Conservation (phyloP, 1,140 invertebrate species). For the Elymnias hypermnestra region DNA sequence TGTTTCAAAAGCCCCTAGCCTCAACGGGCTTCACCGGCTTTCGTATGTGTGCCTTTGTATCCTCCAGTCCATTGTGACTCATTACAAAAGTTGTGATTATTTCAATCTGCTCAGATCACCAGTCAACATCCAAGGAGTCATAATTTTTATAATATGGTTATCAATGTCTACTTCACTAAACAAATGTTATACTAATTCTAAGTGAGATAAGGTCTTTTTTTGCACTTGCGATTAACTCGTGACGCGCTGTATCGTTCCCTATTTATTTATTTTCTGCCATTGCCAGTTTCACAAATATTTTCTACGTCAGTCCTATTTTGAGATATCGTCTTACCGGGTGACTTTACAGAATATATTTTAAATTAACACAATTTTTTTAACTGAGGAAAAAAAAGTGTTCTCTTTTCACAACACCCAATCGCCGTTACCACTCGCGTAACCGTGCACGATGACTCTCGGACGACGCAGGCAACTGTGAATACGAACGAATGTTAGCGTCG, state of each 20-base stretch:
- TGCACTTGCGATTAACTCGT: conserved; percentile 20
- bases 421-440: conserved; percentile 64
- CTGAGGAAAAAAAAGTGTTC: conserved; percentile 43
- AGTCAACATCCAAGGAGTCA: conserved; percentile 40
- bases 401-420: conserved; percentile 58
- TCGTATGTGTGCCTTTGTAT: conserved; percentile 42
- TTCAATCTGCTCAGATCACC: conserved; percentile 32
- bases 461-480: conserved; percentile 64
- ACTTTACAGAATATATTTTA: too few relatives aligned
- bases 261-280: conserved; percentile 71
- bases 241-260: conserved; percentile 47
- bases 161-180: conserved; percentile 23
- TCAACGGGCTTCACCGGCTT: conserved; percentile 56
- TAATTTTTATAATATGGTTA: conserved; percentile 59
- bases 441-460: conserved; percentile 63
- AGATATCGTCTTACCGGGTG: too few relatives aligned
- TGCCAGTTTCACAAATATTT: conserved; percentile 32
- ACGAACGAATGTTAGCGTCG: conserved; percentile 25
- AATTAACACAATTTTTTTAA: conserved; percentile 25
- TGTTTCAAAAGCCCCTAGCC: conserved; percentile 65
- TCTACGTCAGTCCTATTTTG: conserved; percentile 3
- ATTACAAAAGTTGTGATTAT: conserved; percentile 19
- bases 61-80: conserved; percentile 56
- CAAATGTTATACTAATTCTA: conserved; percentile 39
- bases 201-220: conserved; percentile 47